These are phyloP conservation scores for Yponomeuta evonymella DNA, from an alignment of 2,888 invertebrate genomes.

Conservation along the genomic window DNA sequence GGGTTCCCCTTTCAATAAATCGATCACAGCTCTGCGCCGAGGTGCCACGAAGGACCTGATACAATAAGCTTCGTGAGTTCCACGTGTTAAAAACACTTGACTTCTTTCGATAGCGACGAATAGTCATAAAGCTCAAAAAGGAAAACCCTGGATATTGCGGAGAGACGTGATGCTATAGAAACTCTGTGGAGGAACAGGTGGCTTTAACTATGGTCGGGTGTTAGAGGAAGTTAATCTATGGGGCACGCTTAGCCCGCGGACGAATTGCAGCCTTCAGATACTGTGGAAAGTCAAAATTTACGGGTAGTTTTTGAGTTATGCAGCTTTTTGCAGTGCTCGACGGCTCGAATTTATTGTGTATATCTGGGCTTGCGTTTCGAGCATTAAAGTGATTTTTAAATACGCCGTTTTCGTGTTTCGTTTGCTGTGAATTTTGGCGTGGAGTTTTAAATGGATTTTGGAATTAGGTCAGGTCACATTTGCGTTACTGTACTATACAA, in stretches of 20 bases:
- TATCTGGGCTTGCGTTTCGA: conserved; percentile 34
- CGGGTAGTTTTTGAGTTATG: conserved; percentile 38
- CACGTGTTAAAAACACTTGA: conserved; percentile 35
- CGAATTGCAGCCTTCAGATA: conserved; percentile 39
- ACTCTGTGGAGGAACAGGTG: not conserved
- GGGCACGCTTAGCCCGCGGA: conserved; percentile 53
- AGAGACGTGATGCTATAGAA: not conserved
- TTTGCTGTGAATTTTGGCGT: conserved; percentile 23
- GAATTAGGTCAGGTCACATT: not conserved
- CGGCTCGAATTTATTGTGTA: conserved; percentile 46
- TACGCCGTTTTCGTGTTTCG: not conserved
- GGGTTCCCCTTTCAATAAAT: conserved; percentile 34
- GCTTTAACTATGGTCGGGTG: not conserved
- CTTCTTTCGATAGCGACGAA: conserved; percentile 43
- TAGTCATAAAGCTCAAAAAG: conserved; percentile 29
- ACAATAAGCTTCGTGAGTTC: conserved; percentile 10
- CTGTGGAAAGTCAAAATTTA: conserved; percentile 54
- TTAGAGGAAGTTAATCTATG: conserved; percentile 32
- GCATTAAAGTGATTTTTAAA: conserved; percentile 44
- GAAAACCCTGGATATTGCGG: not conserved
- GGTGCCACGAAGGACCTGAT: conserved; percentile 26
- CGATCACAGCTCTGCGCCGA: conserved; percentile 24
- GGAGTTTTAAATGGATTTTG: not conserved
- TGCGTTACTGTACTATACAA: not conserved
- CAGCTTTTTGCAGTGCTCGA: conserved; percentile 32